phyloP scores from a whole-genome alignment of 2,113 vertebrate species.

The Myrmecobius fasciatus region DNA sequence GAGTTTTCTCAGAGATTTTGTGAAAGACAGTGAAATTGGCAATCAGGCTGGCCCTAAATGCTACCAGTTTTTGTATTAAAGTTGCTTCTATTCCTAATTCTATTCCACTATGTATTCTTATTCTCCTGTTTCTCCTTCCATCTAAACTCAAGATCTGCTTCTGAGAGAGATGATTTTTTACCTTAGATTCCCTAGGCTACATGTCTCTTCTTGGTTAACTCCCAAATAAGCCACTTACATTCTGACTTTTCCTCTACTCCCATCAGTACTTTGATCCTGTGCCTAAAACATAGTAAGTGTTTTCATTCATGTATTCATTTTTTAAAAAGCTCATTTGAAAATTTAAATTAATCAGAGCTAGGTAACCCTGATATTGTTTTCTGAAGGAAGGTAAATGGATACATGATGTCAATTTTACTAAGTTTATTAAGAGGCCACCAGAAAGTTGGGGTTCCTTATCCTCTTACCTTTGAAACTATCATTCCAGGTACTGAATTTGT shows the following conservation, averaged over 20 bases:
- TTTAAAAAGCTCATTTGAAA: background rate
- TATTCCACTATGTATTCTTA: background rate
- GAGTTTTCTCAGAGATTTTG: background rate
- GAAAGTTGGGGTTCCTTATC: too few species aligned
- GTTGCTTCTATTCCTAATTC: background rate
- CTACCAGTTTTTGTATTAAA: background rate
- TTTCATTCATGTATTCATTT: background rate
- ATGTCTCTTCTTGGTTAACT: background rate
- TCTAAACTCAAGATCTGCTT: background rate
- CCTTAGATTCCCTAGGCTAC: background rate
- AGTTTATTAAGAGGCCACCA: too few species aligned
- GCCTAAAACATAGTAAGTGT: background rate
- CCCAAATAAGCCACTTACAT: background rate
- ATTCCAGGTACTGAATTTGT: background rate
- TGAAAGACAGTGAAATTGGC: background rate
- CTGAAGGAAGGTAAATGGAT: too few species aligned
- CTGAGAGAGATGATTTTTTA: background rate
- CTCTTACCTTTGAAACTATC: too few species aligned
- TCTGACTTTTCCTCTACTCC: background rate
- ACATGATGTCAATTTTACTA: background rate
- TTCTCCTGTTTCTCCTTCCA: background rate
- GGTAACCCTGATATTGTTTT: background rate
- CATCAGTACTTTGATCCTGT: too few species aligned
- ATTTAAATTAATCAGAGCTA: background rate
- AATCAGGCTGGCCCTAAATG: background rate